These are phyloP conservation scores for Acanthosoma haemorrhoidale DNA, from an alignment of 2,888 invertebrate species.

Conservation along the genomic window DNA sequence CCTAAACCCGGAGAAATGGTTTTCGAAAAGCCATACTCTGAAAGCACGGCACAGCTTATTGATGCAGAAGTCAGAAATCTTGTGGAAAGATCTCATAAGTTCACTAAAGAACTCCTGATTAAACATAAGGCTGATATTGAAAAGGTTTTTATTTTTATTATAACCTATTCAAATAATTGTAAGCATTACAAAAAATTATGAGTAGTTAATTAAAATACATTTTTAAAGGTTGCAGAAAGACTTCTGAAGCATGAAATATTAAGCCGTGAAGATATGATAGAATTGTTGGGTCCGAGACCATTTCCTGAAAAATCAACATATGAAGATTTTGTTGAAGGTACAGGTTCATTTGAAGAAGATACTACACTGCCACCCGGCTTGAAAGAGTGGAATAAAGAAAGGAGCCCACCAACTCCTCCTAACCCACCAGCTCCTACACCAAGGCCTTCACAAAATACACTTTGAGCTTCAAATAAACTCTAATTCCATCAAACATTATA, in stretches of 20 bases:
- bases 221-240: slow-evolving; percentile 64
- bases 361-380: slow-evolving; percentile 90
- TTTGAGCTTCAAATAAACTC: background rate
- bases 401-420: slow-evolving; percentile 38
- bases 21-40: slow-evolving; percentile 95
- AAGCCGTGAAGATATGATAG: slow-evolving; percentile 95
- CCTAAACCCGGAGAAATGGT: slow-evolving; percentile 89
- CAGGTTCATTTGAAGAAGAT: slow-evolving; percentile 96
- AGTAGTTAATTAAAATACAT: background rate
- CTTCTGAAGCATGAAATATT: slow-evolving; percentile 91
- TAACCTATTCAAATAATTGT: background rate
- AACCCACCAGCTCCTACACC: slow-evolving; percentile 16
- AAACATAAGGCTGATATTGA: slow-evolving; percentile 80
- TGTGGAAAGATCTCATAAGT: slow-evolving; percentile 70
- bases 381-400: slow-evolving; percentile 86
- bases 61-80: slow-evolving; percentile 83
- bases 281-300: slow-evolving; percentile 85
- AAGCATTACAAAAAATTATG: background rate
- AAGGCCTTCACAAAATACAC: background rate
- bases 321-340: slow-evolving; percentile 98
- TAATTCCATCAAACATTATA: background rate
- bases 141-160: slow-evolving; percentile 53
- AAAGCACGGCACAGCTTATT: slow-evolving; percentile 92
- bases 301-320: slow-evolving; percentile 99
- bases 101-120: slow-evolving; percentile 70